Conservation (phyloP, 2,888 invertebrate species). For the Polydrusus tereticollis region DNA sequence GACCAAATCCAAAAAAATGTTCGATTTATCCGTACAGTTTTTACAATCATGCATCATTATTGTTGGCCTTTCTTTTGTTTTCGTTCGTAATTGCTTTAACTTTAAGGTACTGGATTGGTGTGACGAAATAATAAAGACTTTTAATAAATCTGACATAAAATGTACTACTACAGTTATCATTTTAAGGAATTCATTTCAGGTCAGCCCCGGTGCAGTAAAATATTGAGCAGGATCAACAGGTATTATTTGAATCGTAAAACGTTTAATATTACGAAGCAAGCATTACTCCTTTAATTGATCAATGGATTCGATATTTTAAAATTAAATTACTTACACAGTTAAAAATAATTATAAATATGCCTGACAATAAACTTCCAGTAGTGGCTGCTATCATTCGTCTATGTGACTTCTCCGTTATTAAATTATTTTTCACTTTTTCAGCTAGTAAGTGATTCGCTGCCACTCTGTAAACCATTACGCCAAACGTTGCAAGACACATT, state of each 20-base stretch:
- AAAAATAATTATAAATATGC: conserved; percentile 57
- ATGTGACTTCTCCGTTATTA: conserved; percentile 46
- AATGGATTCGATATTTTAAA: background rate
- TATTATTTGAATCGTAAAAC: too few relatives aligned
- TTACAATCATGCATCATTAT: too few relatives aligned
- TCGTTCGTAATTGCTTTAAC: too few relatives aligned
- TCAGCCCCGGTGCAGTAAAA: background rate
- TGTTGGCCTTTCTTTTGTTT: too few relatives aligned
- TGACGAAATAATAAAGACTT: background rate
- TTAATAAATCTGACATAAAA: background rate
- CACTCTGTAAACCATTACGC: conserved; percentile 56
- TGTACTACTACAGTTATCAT: background rate
- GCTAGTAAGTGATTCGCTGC: conserved; percentile 49
- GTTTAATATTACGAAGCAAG: too few relatives aligned
- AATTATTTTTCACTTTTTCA: conserved; percentile 16
- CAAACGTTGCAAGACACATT: conserved; percentile 54
- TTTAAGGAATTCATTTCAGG: background rate
- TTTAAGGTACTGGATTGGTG: too few relatives aligned
- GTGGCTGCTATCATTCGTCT: conserved; percentile 52
- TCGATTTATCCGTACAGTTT: too few relatives aligned
- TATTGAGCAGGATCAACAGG: background rate
- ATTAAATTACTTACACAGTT: conserved; percentile 53
- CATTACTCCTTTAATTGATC: too few relatives aligned
- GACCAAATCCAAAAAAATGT: too few relatives aligned
- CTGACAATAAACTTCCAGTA: conserved; percentile 55